Conservation (phyloP, 2,113 vertebrate species). For the Bos javanicus region DNA sequence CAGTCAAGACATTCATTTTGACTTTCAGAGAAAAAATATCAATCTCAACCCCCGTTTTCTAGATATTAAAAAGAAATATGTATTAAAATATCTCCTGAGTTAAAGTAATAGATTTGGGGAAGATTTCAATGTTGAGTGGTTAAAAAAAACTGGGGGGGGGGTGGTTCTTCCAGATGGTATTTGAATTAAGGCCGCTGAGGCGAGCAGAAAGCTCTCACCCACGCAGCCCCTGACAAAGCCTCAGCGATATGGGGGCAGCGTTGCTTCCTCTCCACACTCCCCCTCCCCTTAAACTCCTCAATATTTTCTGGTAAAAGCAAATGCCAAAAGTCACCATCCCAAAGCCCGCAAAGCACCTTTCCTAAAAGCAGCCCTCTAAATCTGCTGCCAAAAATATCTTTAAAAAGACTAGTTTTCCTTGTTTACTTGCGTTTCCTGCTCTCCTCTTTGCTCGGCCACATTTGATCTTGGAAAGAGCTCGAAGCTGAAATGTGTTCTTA, state of each 20-base stretch:
- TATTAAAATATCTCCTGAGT: slow-evolving; percentile 59
- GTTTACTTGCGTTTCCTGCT: slow-evolving; percentile 86
- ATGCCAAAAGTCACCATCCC: slow-evolving; percentile 36
- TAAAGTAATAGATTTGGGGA: slow-evolving; percentile 75
- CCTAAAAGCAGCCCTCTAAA: slow-evolving; percentile 66
- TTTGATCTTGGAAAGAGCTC: slow-evolving; percentile 94
- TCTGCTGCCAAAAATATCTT: slow-evolving; percentile 66
- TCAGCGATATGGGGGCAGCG: slow-evolving; percentile 29
- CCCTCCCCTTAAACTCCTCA: slow-evolving; percentile 56
- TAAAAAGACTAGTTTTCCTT: slow-evolving; percentile 79
- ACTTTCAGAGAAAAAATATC: slow-evolving; percentile 50
- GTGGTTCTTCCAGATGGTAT: slow-evolving; percentile 84
- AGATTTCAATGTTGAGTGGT: slow-evolving; percentile 67
- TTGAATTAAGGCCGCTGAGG: slow-evolving; percentile 79
- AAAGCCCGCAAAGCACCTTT: slow-evolving; percentile 62
- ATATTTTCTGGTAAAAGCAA: slow-evolving; percentile 66
- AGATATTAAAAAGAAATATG: slow-evolving; percentile 52
- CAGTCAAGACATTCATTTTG: slow-evolving; percentile 52
- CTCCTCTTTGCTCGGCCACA: slow-evolving; percentile 88
- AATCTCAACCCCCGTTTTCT: slow-evolving; percentile 2
- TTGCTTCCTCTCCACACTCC: neutral
- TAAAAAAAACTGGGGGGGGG: slow-evolving; percentile 60
- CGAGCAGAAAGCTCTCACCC: slow-evolving; percentile 90
- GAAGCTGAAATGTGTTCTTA: slow-evolving; percentile 98
- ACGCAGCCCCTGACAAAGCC: slow-evolving; percentile 92